A percentile compares a stretch with the other conserved stretches of the same genome.
Evolutionary conservation across 35 echinoderm and acorn worm genomes (phyloP).

Genomic region (Amphiura filiformis): DNA sequence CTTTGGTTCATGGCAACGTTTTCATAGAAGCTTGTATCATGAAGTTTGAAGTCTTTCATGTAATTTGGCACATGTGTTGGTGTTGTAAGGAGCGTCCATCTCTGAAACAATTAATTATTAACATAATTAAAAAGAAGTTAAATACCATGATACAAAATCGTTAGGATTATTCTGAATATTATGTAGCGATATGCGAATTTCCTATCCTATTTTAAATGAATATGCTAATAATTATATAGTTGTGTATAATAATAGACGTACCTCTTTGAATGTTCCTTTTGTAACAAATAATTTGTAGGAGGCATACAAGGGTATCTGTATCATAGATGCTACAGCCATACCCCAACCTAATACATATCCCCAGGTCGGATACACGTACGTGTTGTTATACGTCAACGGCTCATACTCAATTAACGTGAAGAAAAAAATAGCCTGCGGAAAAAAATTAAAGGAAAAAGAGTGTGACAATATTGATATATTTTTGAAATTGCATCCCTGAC

Average conservation of each 20-base stretch:
- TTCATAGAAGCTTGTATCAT: neutral
- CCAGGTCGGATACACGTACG: too few relatives aligned
- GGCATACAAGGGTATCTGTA: too few relatives aligned
- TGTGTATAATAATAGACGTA: neutral
- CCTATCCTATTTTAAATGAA: too few relatives aligned
- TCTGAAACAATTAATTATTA: neutral
- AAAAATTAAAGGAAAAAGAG: too few relatives aligned
- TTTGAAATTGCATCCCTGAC: too few relatives aligned
- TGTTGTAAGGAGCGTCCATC: neutral
- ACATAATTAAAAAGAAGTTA: too few relatives aligned
- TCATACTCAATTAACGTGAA: neutral
- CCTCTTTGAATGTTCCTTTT: constrained; percentile 25
- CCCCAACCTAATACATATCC: constrained; percentile 17
- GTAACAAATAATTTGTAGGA: neutral
- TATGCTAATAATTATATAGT: too few relatives aligned
- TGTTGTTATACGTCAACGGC: too few relatives aligned
- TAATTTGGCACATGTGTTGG: neutral
- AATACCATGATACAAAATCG: too few relatives aligned
- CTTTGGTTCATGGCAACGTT: neutral
- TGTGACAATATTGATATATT: neutral
- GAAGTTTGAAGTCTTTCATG: neutral
- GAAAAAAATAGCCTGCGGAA: neutral
- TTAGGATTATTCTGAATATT: too few relatives aligned
- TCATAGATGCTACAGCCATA: constrained; percentile 30
- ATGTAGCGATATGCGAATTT: too few relatives aligned